A percentile compares a stretch with the other conserved stretches of the same genome.
phyloP scores from a whole-genome alignment of 2,113 vertebrate species.

The Zosterops lateralis region DNA sequence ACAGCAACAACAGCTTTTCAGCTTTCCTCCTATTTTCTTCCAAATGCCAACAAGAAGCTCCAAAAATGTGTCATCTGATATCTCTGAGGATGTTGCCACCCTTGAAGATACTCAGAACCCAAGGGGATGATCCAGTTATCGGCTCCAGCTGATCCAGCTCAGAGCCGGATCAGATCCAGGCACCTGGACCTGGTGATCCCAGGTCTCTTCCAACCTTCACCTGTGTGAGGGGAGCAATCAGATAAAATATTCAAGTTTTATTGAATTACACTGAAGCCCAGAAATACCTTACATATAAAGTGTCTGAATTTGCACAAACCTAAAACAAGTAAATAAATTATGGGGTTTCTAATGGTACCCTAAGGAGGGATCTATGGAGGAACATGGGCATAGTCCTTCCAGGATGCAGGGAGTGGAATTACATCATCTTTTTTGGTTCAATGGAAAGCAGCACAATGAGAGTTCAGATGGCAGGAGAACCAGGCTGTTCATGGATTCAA shows the following conservation, averaged over 20 bases:
- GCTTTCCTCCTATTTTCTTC: neutral
- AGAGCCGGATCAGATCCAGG: neutral
- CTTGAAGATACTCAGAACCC: neutral
- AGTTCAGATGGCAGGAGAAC: neutral
- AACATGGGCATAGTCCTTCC: fast-evolving
- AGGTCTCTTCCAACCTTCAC: neutral
- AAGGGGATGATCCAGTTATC: neutral
- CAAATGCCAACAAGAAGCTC: neutral
- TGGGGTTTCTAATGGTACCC: neutral
- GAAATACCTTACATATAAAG: fast-evolving
- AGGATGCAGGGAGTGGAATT: neutral
- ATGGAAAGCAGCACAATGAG: neutral
- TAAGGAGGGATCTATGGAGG: neutral
- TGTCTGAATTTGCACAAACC: neutral
- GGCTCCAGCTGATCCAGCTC: neutral
- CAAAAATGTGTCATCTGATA: fast-evolving
- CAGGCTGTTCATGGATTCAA: neutral
- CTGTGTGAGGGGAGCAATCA: neutral
- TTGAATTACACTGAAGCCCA: neutral
- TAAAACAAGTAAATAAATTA: neutral
- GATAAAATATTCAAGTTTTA: neutral
- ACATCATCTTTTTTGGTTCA: fast-evolving
- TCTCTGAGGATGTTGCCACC: neutral
- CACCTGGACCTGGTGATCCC: neutral
- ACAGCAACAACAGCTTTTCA: neutral